Evolutionary conservation across 1,140 invertebrate species (phyloP).

Genomic region (Zaprionus lachaisei): DNA sequence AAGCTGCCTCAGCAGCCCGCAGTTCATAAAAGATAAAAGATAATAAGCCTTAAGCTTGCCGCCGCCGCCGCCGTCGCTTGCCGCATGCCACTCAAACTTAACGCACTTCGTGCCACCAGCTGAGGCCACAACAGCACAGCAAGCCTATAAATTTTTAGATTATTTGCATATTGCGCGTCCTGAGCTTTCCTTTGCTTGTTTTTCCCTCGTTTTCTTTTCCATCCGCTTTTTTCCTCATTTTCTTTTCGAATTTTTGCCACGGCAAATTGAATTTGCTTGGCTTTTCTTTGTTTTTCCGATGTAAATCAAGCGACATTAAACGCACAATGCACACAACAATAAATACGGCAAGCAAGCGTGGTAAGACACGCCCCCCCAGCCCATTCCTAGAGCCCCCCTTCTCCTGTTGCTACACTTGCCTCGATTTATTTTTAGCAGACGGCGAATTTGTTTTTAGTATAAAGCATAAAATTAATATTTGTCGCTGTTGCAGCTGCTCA

Average conservation of each 20-base stretch:
- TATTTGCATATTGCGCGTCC: slow-evolving; percentile 75
- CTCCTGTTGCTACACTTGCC: not conserved
- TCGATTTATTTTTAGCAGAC: slow-evolving; percentile 10
- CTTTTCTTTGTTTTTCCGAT: slow-evolving; percentile 43
- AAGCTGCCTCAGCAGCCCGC: slow-evolving; percentile 59
- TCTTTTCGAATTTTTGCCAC: slow-evolving; percentile 20
- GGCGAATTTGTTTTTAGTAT: slow-evolving; percentile 24
- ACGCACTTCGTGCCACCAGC: slow-evolving; percentile 36
- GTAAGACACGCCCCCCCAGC: slow-evolving; percentile 5
- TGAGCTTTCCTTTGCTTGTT: not conserved
- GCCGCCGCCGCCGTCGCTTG: slow-evolving; percentile 18
- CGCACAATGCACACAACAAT: slow-evolving; percentile 65
- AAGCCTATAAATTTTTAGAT: slow-evolving; percentile 83
- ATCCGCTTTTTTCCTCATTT: slow-evolving; percentile 6
- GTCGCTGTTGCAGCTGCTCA: slow-evolving; percentile 50
- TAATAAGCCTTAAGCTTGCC: slow-evolving; percentile 74
- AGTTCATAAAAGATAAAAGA: slow-evolving; percentile 82
- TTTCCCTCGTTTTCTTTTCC: not conserved
- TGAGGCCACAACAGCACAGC: slow-evolving; percentile 42
- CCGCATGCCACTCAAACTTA: slow-evolving; percentile 70
- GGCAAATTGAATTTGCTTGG: slow-evolving; percentile 57
- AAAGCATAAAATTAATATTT: slow-evolving; percentile 60
- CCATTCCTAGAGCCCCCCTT: not conserved
- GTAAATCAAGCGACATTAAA: slow-evolving; percentile 79
- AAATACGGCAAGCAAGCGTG: slow-evolving; percentile 48